Evolutionary conservation across 2,888 invertebrate genomes (phyloP).

Genomic region (Zhuqinia jingwanae): DNA sequence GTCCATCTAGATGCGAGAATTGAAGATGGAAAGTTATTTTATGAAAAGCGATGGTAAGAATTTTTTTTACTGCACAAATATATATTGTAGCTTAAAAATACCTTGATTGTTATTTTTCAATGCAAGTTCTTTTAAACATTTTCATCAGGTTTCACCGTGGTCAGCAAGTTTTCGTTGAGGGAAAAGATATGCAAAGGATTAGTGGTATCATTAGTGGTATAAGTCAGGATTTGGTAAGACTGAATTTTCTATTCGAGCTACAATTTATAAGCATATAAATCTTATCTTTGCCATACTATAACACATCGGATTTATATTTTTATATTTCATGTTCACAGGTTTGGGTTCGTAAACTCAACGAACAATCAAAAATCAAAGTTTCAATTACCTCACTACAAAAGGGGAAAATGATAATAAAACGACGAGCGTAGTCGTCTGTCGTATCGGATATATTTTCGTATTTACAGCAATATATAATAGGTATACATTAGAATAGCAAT

Average conservation of each 20-base stretch:
- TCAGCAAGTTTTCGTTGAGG: slow-evolving; percentile 95
- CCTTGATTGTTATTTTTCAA: not conserved
- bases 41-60: slow-evolving; percentile 92
- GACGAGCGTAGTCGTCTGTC: slow-evolving; percentile 85
- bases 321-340: slow-evolving; percentile 85
- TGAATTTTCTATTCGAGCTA: not conserved
- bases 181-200: slow-evolving; percentile 90
- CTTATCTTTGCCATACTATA: not conserved
- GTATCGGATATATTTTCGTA: not conserved
- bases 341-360: slow-evolving; percentile 92
- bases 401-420: slow-evolving; percentile 93
- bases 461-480: too few species aligned
- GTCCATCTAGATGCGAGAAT: slow-evolving; percentile 89
- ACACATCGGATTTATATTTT: too few species aligned
- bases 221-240: slow-evolving; percentile 91
- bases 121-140: not conserved
- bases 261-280: not conserved
- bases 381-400: slow-evolving; percentile 91
- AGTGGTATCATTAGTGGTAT: slow-evolving; percentile 95
- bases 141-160: slow-evolving; percentile 91
- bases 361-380: slow-evolving; percentile 91
- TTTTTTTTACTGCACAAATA: not conserved
- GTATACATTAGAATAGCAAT: too few species aligned
- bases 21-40: slow-evolving; percentile 96
- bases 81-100: slow-evolving; percentile 33